Conservation (phyloP, 2,113 vertebrate species). For the Malurus elegans region DNA sequence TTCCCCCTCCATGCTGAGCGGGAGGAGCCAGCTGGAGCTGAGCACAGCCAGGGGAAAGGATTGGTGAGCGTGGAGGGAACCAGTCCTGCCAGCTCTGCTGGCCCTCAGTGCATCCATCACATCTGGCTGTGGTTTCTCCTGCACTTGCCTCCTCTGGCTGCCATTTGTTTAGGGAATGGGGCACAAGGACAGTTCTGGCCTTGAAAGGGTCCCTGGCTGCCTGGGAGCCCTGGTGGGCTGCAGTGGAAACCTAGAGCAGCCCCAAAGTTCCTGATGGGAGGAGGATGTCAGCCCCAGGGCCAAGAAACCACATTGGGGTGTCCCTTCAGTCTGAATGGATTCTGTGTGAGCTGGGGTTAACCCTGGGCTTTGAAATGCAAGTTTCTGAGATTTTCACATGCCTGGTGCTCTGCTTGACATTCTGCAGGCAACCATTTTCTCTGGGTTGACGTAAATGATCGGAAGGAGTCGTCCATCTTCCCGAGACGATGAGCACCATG, state of each 20-base stretch:
- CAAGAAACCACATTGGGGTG: not conserved
- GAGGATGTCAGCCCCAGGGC: not conserved
- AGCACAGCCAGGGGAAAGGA: rapidly evolving
- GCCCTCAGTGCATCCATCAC: not conserved
- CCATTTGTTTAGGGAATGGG: not conserved
- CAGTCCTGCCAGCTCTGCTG: not conserved
- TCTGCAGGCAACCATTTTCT: conserved; percentile 3
- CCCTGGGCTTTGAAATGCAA: not conserved
- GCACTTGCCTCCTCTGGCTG: not conserved
- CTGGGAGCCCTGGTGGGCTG: not conserved
- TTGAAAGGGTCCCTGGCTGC: not conserved
- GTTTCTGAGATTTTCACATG: not conserved
- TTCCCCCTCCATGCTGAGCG: not conserved
- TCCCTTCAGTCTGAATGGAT: rapidly evolving
- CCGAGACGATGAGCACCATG: not conserved
- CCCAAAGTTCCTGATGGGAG: not conserved
- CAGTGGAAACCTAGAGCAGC: not conserved
- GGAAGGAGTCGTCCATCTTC: not conserved
- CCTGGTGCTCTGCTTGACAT: not conserved
- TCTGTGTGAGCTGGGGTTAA: not conserved
- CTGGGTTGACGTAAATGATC: not conserved
- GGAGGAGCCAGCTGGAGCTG: rapidly evolving
- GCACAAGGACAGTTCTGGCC: not conserved
- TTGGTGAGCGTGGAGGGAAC: rapidly evolving
- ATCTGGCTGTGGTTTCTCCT: not conserved